Conservation (phyloP, 2,888 invertebrate species). For the Julus scandinavius region DNA sequence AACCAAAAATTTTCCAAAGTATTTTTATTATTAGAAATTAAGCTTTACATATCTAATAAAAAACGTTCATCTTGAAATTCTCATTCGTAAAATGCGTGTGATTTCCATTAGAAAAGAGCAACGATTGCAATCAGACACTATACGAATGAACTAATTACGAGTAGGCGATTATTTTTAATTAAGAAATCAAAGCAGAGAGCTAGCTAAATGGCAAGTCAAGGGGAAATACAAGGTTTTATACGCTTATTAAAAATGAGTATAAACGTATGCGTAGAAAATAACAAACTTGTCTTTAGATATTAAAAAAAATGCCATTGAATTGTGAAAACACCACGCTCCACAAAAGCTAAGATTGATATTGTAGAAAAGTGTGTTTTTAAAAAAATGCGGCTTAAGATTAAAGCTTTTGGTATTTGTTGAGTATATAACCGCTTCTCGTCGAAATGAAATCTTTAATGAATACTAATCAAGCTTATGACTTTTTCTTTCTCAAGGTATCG, state of each 20-base stretch:
- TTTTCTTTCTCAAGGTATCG: conserved; percentile 59
- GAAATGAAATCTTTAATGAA: conserved; percentile 41
- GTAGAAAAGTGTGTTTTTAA: not conserved
- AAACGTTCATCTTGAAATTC: no score
- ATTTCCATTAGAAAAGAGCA: not conserved
- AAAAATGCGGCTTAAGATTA: not conserved
- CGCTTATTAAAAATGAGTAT: not conserved
- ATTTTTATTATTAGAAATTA: no score
- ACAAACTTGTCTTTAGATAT: not conserved
- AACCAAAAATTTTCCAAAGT: no score
- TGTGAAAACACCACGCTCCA: not conserved
- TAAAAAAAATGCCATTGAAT: conserved; percentile 9
- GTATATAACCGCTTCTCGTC: not conserved
- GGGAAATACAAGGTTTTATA: not conserved
- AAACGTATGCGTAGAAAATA: not conserved
- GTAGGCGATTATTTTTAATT: conserved; percentile 23
- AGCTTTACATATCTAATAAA: no score
- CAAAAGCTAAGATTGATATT: not conserved
- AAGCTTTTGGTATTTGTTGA: not conserved
- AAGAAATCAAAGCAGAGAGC: conserved; percentile 5
- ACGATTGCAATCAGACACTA: not conserved
- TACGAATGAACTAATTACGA: conserved; percentile 29
- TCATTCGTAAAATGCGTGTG: no score
- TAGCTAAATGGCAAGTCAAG: not conserved
- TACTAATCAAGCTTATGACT: conserved; percentile 45